Conservation (phyloP, 2,888 invertebrate species). For the Andricus curvator region DNA sequence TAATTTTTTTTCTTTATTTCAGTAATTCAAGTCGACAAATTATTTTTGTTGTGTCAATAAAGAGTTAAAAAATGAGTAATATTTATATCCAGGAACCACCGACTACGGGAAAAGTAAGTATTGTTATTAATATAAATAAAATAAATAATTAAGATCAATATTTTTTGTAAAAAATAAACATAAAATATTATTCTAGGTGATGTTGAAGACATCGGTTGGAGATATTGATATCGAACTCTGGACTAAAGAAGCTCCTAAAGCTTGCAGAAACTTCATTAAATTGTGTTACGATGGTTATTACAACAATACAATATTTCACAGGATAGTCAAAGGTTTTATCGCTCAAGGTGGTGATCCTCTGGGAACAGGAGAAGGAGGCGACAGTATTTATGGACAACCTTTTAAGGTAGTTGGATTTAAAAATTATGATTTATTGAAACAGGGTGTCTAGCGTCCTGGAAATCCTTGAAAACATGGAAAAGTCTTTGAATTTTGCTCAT, state of each 20-base stretch:
- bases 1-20: background rate
- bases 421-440: no score
- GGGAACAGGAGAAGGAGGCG: slow-evolving; percentile 97
- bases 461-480: no score
- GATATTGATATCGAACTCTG: slow-evolving; percentile 99
- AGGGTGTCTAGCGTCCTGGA: no score
- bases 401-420: slow-evolving; percentile 85
- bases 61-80: slow-evolving; percentile 89
- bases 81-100: slow-evolving; percentile 99
- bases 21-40: background rate
- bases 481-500: no score
- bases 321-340: slow-evolving; percentile 96
- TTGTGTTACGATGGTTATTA: slow-evolving; percentile 98
- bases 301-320: slow-evolving; percentile 94
- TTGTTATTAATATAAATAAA: background rate
- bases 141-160: slow-evolving; percentile 3
- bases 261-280: slow-evolving; percentile 96
- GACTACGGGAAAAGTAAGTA: slow-evolving; percentile 92
- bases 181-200: slow-evolving; percentile 84
- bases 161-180: slow-evolving; percentile 19
- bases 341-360: slow-evolving; percentile 98
- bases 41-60: background rate
- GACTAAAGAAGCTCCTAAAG: slow-evolving; percentile 97
- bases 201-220: slow-evolving; percentile 94
- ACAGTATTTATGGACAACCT: slow-evolving; percentile 95